A percentile compares a stretch with the other conserved stretches of the same genome.
Conservation (phyloP, 2,113 vertebrate genomes). For the Paradoxurus hermaphroditus region DNA sequence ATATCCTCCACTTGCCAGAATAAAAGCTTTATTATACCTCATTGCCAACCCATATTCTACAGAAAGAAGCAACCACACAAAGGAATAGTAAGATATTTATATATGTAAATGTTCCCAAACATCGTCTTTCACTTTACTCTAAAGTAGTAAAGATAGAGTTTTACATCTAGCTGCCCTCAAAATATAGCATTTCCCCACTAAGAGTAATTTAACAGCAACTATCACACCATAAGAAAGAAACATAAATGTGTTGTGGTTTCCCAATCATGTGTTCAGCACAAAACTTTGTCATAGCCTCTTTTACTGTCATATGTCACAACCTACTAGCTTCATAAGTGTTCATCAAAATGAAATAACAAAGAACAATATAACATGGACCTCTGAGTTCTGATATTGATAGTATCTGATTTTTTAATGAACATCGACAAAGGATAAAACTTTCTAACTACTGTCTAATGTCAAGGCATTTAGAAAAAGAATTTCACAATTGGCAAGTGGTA, state of each 20-base stretch:
- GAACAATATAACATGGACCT: background rate
- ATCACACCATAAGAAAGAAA: background rate
- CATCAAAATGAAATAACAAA: slow-evolving; percentile 25
- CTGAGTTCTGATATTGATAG: background rate
- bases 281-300: background rate
- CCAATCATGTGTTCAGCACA: background rate
- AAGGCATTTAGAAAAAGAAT: slow-evolving; percentile 4
- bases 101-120: background rate
- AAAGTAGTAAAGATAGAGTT: background rate
- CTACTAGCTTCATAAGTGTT: background rate
- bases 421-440: background rate
- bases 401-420: background rate
- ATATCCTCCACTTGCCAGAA: background rate
- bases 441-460: background rate
- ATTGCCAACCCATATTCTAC: background rate
- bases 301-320: background rate
- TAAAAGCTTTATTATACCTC: background rate
- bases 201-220: background rate
- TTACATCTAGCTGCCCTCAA: background rate
- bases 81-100: background rate
- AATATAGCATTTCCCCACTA: background rate
- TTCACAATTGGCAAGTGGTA: background rate
- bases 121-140: background rate
- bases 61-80: background rate
- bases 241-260: background rate